Base-by-base conservation (phyloP, 2,888 invertebrate genomes). In the Chaetoderma sp. region DNA sequence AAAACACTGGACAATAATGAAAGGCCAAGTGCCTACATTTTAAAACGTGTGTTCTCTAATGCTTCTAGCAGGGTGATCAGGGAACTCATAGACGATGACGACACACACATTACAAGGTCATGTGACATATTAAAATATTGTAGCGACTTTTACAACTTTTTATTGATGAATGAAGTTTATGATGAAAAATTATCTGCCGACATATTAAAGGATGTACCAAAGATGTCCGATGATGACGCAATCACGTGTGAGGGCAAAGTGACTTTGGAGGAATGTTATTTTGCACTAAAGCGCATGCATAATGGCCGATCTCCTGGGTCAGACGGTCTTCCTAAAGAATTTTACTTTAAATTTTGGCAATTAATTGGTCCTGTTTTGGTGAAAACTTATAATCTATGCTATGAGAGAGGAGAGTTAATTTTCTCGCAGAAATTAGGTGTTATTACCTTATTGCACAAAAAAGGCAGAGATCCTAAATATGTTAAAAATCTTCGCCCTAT, bases 401-500 rank as follows among this genome's bases (percentile, higher is more conserved):
- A 49, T 60, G 18, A 60, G n/a, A 25, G 3, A 4, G 18, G 27
- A 18, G 10, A 16, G 4, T 49, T 60, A 23, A 30, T 23, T 30
- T 5, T 6, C 4, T 47, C 60, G 2, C 60, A 60, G 32, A 10
- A 8, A 13, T 33, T 49, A 23, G 18, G 23, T 13, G 30, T 33
- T 28, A 60, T 60, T 32, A 65, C 69, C 44, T 58, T 70, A 42
- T 42, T 76, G 39, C 70, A 68, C 59, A 73, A 74, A 67, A 71
- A 75, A 54, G 44, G 28, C 27, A 27, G 42, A 42, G 54, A 69
- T 25, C 30, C 60, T 13, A 33, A 58, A 8, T 18, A 65, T 59
- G 50, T 75, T 50, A 72, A 73, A 60, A 66, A 68, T 52, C 73
- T 68, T 45, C 49, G 73, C 25, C 77, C 73, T 4, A 75, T 75